Percentiles rank a stretch among this genome's conserved stretches.
These are phyloP conservation scores for Catocala fraxini DNA, from an alignment of 2,888 invertebrate species.

Conservation along the genomic window DNA sequence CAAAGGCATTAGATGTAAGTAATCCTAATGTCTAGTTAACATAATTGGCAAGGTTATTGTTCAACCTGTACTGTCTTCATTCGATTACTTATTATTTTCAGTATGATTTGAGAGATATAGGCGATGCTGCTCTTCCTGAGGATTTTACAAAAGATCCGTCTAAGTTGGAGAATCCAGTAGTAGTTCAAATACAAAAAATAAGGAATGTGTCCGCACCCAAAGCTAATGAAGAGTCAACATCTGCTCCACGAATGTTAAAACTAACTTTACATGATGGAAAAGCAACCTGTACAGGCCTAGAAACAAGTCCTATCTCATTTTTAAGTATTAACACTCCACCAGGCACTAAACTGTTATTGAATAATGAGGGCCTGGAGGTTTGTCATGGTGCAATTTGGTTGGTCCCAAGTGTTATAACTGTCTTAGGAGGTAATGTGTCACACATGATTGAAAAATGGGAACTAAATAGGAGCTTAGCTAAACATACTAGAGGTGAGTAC, in stretches of 20 bases:
- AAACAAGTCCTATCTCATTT: slow-evolving; percentile 90
- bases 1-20: slow-evolving; percentile 92
- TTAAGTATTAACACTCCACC: slow-evolving; percentile 95
- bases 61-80: slow-evolving; percentile 38
- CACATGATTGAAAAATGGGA: slow-evolving; percentile 97
- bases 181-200: slow-evolving; percentile 95
- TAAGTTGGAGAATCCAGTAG: slow-evolving; percentile 87
- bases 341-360: slow-evolving; percentile 92
- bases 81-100: slow-evolving; percentile 67
- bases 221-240: slow-evolving; percentile 94
- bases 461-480: slow-evolving; percentile 89
- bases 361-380: slow-evolving; percentile 81
- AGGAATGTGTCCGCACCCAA: slow-evolving; percentile 97
- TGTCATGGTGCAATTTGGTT: slow-evolving; percentile 93
- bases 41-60: slow-evolving; percentile 38
- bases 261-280: slow-evolving; percentile 95
- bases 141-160: slow-evolving; percentile 88
- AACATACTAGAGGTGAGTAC: slow-evolving; percentile 86
- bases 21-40: slow-evolving; percentile 23
- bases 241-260: slow-evolving; percentile 94
- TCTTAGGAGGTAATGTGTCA: slow-evolving; percentile 95
- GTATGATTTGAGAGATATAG: slow-evolving; percentile 94
- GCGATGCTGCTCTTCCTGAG: slow-evolving; percentile 91
- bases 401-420: slow-evolving; percentile 89
- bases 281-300: slow-evolving; percentile 92